Base-by-base conservation (phyloP, 1,140 invertebrate species). In the Magallana angulata region DNA sequence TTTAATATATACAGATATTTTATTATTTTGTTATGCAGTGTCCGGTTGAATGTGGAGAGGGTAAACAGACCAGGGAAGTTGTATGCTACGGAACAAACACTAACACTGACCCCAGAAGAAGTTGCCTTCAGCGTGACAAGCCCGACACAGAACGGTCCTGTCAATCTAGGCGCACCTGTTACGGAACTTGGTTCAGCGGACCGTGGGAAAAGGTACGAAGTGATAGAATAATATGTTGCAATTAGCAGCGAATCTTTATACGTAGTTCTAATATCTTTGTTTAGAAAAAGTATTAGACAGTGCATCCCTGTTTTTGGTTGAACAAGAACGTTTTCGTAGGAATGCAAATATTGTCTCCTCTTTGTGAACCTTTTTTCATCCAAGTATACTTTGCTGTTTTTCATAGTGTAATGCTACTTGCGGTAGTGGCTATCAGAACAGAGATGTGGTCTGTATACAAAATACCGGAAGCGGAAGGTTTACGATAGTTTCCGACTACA, bases 391-490 rank as follows among this genome's bases (percentile, higher is more conserved):
- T 76, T 60, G 6, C 14, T 59, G 12, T 30, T 80, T 12, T n/a
- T 36, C 18, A 48, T 9, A 88, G 87, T 88, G 87, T 48, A 88
- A 88, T 85, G 59, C 76, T 12, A 88, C 84, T 3, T 88, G 87
- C 64, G 87, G 87, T 30, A 60, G 64, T 24, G 87, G 87, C 30
- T 64, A 82, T 16, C 71, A 59, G 48, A 76, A 16, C n/a, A 58
- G 87, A 82, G 59, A 88, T 30, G 84, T 88, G 16, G 16, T 85
- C 7, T 88, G 87, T 68, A 56, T 88, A 18, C 68, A 80, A n/a
- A 81, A 80, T n/a, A 71, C 81, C 16, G 62, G 76, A 4, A 58
- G 58, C n/a, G 71, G 71, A 16, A 48, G 64, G 14, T 85, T 82
- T 71, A 36, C 84, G 9, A n/a, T 88, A n/a, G 57, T 88, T 36